A percentile compares a stretch with the other conserved stretches of the same genome.
phyloP scores from a whole-genome alignment of 1,140 invertebrate species.

The Diachasma alloeum region DNA sequence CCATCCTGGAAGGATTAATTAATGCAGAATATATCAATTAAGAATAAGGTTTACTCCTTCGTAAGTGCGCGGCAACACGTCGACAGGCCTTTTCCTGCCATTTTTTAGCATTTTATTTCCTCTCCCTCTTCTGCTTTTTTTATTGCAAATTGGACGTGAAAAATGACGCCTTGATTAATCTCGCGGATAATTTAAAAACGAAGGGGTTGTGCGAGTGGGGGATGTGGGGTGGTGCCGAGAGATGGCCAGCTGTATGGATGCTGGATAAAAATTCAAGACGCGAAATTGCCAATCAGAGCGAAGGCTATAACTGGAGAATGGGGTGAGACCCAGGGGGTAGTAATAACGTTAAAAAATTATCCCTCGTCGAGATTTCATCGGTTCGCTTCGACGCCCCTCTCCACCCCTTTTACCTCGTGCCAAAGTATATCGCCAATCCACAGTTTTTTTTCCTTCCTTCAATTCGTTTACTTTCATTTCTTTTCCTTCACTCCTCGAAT shows the following conservation, averaged over 20 bases:
- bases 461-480: slow-evolving; percentile 25
- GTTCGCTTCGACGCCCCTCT: slow-evolving; percentile 53
- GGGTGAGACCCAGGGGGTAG: slow-evolving; percentile 29
- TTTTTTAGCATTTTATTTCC: slow-evolving; percentile 14
- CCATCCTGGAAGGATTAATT: slow-evolving; percentile 61
- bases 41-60: slow-evolving; percentile 63
- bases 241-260: slow-evolving; percentile 26
- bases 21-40: slow-evolving; percentile 68
- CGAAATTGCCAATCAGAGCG: slow-evolving; percentile 63
- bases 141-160: slow-evolving; percentile 68
- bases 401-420: background rate
- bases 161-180: slow-evolving; percentile 68
- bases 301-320: slow-evolving; percentile 14
- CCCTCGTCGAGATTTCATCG: slow-evolving; percentile 59
- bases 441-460: background rate
- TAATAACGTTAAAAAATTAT: slow-evolving; percentile 67
- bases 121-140: slow-evolving; percentile 42
- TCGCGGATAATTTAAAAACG: slow-evolving; percentile 67
- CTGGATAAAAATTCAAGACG: slow-evolving; percentile 66
- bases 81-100: background rate
- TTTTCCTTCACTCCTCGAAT: slow-evolving; percentile 5
- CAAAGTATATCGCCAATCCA: slow-evolving; percentile 18
- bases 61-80: slow-evolving; percentile 41
- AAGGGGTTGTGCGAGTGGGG: slow-evolving; percentile 53
- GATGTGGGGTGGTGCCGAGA: slow-evolving; percentile 18